phyloP scores from a whole-genome alignment of 2,888 invertebrate species.

The Cephus sareptanus region DNA sequence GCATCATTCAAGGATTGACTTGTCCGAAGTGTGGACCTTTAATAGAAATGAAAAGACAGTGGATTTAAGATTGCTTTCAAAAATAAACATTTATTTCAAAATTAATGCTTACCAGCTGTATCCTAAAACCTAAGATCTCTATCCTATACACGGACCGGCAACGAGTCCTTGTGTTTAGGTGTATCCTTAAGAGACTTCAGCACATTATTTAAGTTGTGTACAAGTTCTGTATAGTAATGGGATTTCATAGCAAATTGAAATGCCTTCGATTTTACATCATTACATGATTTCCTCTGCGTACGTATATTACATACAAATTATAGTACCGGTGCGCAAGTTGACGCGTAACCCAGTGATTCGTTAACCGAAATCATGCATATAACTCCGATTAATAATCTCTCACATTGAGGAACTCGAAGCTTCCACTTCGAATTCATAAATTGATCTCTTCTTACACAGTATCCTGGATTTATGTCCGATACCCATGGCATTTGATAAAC shows the following conservation, averaged over 20 bases:
- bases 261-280: slow-evolving; percentile 44
- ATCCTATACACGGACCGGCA: slow-evolving; percentile 51
- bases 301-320: slow-evolving; percentile 50
- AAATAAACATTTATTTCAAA: slow-evolving; percentile 66
- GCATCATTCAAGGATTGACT: neutral
- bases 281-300: slow-evolving; percentile 47
- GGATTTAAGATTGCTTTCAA: slow-evolving; percentile 59
- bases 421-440: neutral
- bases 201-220: slow-evolving; percentile 47
- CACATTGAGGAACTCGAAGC: neutral
- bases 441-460: neutral
- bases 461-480: neutral
- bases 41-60: slow-evolving; percentile 7
- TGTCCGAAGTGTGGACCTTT: neutral
- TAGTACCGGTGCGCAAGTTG: slow-evolving; percentile 29
- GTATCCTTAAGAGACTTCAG: slow-evolving; percentile 46
- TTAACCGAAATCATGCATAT: neutral
- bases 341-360: neutral
- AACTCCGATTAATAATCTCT: neutral
- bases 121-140: slow-evolving; percentile 59
- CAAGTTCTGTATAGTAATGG: slow-evolving; percentile 45
- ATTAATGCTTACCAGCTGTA: slow-evolving; percentile 64
- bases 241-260: slow-evolving; percentile 41
- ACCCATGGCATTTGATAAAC: slow-evolving; percentile 24
- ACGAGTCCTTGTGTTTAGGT: slow-evolving; percentile 44